Conservation (phyloP, 2,797 vertebrate genomes). For the Acanthopagrus latus region DNA sequence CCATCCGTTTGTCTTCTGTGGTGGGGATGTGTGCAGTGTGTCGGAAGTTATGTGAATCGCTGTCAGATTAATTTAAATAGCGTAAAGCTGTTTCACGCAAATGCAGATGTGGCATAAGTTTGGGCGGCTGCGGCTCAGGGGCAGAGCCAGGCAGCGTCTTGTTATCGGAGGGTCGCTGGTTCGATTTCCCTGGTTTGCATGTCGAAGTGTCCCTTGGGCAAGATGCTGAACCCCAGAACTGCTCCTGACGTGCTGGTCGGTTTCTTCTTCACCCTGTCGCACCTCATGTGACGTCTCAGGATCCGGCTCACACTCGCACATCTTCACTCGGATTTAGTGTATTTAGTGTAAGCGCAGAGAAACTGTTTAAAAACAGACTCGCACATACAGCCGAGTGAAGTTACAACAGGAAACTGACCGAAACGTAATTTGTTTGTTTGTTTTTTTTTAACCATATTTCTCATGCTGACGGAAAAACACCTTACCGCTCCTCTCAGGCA, state of each 20-base stretch:
- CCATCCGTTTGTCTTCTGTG: slow-evolving; percentile 34
- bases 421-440: not conserved
- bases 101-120: too few species aligned
- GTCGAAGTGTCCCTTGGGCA: too few species aligned
- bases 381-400: not conserved
- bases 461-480: not conserved
- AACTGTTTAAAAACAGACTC: not conserved
- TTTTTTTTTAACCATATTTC: not conserved
- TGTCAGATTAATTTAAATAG: not conserved
- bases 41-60: slow-evolving; percentile 1
- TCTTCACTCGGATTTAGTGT: too few species aligned
- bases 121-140: too few species aligned
- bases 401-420: not conserved
- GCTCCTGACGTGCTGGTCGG: too few species aligned
- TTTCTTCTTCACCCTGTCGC: too few species aligned
- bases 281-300: not conserved
- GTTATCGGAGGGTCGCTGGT: too few species aligned
- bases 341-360: not conserved
- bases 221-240: too few species aligned
- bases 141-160: too few species aligned
- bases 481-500: not conserved
- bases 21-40: not conserved
- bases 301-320: too few species aligned
- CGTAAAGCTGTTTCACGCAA: not conserved
- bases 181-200: too few species aligned